These are phyloP conservation scores for Agrochola macilenta DNA, from an alignment of 2,888 invertebrate genomes.

Conservation along the genomic window DNA sequence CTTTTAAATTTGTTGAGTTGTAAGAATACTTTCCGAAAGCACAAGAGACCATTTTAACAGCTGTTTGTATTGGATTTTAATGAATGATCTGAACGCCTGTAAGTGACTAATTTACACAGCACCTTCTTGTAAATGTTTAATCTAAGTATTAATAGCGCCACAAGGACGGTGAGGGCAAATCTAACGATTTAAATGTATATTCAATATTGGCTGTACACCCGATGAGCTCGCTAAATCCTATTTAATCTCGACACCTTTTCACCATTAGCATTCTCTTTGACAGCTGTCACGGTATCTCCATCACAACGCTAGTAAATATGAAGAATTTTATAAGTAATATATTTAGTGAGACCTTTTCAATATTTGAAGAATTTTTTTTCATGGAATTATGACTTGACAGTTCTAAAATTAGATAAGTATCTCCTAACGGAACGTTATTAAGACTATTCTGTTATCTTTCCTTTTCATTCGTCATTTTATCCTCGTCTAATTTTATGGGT, in stretches of 20 bases:
- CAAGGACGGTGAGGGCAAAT: not conserved
- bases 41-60: too few species aligned
- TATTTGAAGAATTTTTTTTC: not conserved
- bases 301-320: constrained; percentile 19
- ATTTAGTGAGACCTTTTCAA: not conserved
- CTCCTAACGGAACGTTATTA: not conserved
- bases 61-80: too few species aligned
- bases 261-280: constrained; percentile 18
- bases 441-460: not conserved
- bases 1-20: too few species aligned
- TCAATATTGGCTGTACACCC: constrained; percentile 1
- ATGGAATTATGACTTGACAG: not conserved
- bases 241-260: constrained; percentile 24
- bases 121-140: not conserved
- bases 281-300: constrained; percentile 14
- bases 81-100: not conserved
- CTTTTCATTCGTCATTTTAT: not conserved
- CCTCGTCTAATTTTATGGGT: not conserved
- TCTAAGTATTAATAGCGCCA: not conserved
- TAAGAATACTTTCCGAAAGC: too few species aligned
- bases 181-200: not conserved
- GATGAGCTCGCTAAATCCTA: not conserved
- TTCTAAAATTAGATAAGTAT: not conserved
- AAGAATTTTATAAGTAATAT: constrained; percentile 13
- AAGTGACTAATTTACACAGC: not conserved